Evolutionary conservation across 2,888 invertebrate genomes (phyloP), one percentile per base, ranked within the genome.

Genomic region (Galerucella calmariensis): DNA sequence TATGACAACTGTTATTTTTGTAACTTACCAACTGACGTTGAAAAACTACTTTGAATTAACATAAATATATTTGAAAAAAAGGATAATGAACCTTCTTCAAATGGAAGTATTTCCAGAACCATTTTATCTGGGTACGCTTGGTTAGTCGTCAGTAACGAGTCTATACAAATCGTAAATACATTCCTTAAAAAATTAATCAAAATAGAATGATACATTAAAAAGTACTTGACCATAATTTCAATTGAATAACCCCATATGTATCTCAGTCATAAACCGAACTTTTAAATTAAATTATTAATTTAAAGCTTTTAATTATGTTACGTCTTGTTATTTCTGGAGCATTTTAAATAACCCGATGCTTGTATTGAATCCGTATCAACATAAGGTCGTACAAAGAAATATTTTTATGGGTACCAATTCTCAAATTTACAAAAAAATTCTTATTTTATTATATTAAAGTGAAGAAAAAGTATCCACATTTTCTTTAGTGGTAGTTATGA

Each of bases 291-390:
- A 16, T 56, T 6, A 35, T 35, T 48, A 11, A 56, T 53, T 53
- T 53, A n/a, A 53, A 53, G 53, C 53, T 53, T 53, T n/a, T 14
- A 53, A 53, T 53, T 53, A 53, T 53, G 53, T n/a, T 53, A 8
- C 16, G 14, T 53, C 56, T 56, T 9, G 6, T 56, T 16, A 16
- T 16, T 56, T 20, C 9, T 20, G 10, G 56, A n/a, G 12, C 46
- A 48, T 48, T 6, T 14, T 51, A n/a, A 14, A 51, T n/a, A 51
- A 5, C 51, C 14, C 8, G n/a, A 6, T 51, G n/a, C n/a, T n/a
- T n/a, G n/a, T 51, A 51, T 51, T n/a, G n/a, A 3, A 51, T 51
- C n/a, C 51, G 14, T 51, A 51, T 51, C 8, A 51, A 51, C 6
- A 51, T 6, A 51, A 51, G n/a, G 51, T 51, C 51, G 51, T 51